These are phyloP conservation scores for Rhopalosiphum padi DNA, from an alignment of 1,140 invertebrate species.

Conservation along the genomic window DNA sequence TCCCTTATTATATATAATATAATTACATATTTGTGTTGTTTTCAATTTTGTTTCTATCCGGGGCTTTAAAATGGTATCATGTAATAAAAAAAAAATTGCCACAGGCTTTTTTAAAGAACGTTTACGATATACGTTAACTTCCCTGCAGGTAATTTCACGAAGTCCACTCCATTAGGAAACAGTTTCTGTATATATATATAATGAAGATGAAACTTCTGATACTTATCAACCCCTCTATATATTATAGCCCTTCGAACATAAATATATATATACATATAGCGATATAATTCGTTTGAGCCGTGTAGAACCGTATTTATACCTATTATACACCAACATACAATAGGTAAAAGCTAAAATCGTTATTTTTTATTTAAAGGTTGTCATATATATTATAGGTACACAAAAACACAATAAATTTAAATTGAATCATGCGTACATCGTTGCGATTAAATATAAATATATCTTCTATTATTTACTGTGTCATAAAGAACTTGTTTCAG, in stretches of 20 bases:
- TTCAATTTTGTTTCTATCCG: background rate
- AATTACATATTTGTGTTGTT: background rate
- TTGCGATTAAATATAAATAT: background rate
- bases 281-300: background rate
- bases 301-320: background rate
- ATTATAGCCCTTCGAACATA: background rate
- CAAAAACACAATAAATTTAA: background rate
- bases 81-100: background rate
- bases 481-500: background rate
- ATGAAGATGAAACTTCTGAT: slow-evolving; percentile 26
- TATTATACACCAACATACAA: background rate
- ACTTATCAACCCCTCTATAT: background rate
- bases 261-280: background rate
- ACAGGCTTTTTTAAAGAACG: background rate
- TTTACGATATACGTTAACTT: background rate
- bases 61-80: background rate
- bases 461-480: background rate
- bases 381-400: background rate
- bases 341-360: background rate
- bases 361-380: background rate
- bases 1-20: background rate
- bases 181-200: background rate
- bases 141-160: background rate
- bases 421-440: background rate
- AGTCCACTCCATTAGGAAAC: slow-evolving; percentile 41